A percentile compares a stretch with the other conserved stretches of the same genome.
These are phyloP conservation scores for Baccha elongata DNA, from an alignment of 2,888 invertebrate species.

Conservation along the genomic window DNA sequence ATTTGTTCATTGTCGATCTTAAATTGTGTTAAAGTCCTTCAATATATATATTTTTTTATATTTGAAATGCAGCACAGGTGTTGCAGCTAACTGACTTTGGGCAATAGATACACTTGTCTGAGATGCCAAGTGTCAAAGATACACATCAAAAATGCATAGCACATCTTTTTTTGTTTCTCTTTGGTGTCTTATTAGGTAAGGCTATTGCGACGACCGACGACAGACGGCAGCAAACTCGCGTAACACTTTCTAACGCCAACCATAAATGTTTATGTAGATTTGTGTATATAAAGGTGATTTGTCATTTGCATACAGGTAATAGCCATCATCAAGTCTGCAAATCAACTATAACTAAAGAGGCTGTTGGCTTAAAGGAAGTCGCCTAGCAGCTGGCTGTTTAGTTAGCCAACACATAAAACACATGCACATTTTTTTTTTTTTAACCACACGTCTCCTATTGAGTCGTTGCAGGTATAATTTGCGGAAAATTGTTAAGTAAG, in stretches of 20 bases:
- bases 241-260: conserved; percentile 71
- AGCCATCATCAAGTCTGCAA: conserved; percentile 53
- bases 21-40: conserved; percentile 9
- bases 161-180: conserved; percentile 46
- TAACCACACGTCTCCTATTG: conserved; percentile 25
- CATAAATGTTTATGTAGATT: conserved; percentile 17
- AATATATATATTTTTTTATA: background rate
- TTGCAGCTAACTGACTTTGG: conserved; percentile 45
- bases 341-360: conserved; percentile 15
- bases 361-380: conserved; percentile 60
- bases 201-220: conserved; percentile 13
- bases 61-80: conserved; percentile 64
- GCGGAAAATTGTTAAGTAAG: conserved; percentile 56
- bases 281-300: conserved; percentile 48
- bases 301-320: conserved; percentile 71
- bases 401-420: conserved; percentile 52
- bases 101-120: conserved; percentile 39
- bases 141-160: conserved; percentile 59
- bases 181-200: conserved; percentile 59
- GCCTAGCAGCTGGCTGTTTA: conserved; percentile 54
- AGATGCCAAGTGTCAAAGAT: conserved; percentile 65
- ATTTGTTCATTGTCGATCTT: conserved; percentile 53
- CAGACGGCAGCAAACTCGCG: conserved; percentile 27
- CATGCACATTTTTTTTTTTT: conserved; percentile 35
- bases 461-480: conserved; percentile 2